Evolutionary conservation across 2,113 vertebrate genomes (phyloP), one percentile per base, ranked within the genome.

Genomic region (Salvelinus alpinus): DNA sequence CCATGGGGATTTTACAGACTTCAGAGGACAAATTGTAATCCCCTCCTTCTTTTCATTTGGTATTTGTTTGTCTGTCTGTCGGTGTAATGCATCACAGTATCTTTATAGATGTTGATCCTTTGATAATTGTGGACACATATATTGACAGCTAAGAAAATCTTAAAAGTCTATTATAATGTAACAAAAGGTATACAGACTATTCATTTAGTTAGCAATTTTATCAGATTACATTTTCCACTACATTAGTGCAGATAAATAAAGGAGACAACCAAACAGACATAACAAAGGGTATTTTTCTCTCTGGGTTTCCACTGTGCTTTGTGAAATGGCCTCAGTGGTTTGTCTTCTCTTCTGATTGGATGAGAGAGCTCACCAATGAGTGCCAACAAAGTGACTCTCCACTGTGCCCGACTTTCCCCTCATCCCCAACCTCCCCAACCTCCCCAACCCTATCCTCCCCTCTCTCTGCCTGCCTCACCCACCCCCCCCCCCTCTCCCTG

Each of bases 311-410:
- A 74, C 78, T 80, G 81, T 64, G 81, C 79, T 88, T 89, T 83
- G 83, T 87, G 68, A 62, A 70, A 48, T 20, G 6, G 3, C 24
- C 48, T 86, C 75, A 90, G 74, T 78, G 73, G 67, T 44, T 75
- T 72, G 24, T 74, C 77, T 83, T 82, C 76, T 60, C 12, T 38
- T 73, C 76, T 66, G 88, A 87, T 89, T 86, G 88, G 88, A 71
- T 24, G 1, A 9, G 38, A 71, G 64, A 13, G 1, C 68, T 74
- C 76, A 77, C 70, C 72, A 83, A 88, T 87, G 81, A 92, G 87
- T 91, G 80, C 80, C 77, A 84, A 86, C 84, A 87, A 81, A 84
- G 74, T 86, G 85, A 89, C 84, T 86, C 88, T 83, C 65, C 78
- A 82, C 70, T 73, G 80, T 82, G 20, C 71, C 78, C 77, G 79